A percentile compares a stretch with the other conserved stretches of the same genome.
phyloP scores from a whole-genome alignment of 2,113 vertebrate genomes.

The Serinus canaria region DNA sequence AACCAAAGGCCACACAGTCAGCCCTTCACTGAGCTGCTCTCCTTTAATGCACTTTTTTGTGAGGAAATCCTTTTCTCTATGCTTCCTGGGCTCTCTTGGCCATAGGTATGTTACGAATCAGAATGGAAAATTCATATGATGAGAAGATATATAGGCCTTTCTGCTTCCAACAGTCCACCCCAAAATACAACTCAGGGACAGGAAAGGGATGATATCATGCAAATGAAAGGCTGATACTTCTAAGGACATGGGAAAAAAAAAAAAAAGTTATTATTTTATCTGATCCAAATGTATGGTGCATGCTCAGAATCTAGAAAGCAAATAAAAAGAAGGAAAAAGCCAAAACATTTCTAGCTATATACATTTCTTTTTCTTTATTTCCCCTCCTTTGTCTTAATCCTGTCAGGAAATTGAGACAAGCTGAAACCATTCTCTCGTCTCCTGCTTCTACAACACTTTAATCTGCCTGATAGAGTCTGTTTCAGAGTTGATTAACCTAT shows the following conservation, averaged over 20 bases:
- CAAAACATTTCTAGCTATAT: background rate
- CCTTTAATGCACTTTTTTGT: background rate
- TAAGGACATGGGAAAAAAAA: background rate
- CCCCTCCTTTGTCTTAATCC: constrained; percentile 1
- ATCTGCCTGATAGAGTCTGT: background rate
- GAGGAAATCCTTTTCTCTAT: background rate
- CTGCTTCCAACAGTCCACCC: constrained; percentile 44
- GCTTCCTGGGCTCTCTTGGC: background rate
- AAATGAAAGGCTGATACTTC: background rate
- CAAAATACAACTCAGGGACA: constrained; percentile 45
- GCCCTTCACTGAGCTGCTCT: background rate
- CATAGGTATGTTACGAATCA: constrained; percentile 3
- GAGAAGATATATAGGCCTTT: constrained; percentile 23
- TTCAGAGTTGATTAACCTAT: background rate
- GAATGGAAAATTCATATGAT: background rate
- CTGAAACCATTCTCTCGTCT: background rate
- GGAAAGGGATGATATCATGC: constrained; percentile 7
- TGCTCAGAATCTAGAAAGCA: constrained; percentile 16
- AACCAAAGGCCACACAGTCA: background rate
- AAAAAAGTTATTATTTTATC: background rate
- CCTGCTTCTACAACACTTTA: background rate
- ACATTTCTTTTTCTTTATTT: background rate
- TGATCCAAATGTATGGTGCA: background rate
- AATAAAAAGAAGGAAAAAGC: background rate
- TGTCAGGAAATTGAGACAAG: constrained; percentile 38